Base-by-base conservation (phyloP, 2,797 vertebrate species). In the Geotrypetes seraphini region DNA sequence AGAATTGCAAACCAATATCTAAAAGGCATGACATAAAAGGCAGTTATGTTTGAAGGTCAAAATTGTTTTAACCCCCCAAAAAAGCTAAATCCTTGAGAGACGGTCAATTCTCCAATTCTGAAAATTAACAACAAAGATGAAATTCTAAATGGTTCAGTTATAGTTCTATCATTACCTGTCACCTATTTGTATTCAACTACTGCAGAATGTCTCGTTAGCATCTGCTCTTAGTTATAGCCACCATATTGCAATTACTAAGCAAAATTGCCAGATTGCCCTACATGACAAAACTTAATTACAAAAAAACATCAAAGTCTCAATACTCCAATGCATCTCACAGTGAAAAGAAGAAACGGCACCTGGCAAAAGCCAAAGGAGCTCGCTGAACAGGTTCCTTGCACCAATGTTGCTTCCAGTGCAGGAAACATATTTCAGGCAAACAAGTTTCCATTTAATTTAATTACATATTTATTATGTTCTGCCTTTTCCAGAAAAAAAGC, bases 31-130 rank as follows among this genome's bases (percentile, higher is more conserved):
- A 50, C 43, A 51, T n/a, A 60, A 19, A 60, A 55, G 48, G 28
- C 44, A 58, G 66, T 56, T 60, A 63, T 45, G 31, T 58, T 68
- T 43, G 42, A 26, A 63, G 31, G 37, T 63, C 30, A 71, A 58
- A n/a, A 62, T 60, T n/a, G n/a, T n/a, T n/a, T n/a, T n/a, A n/a
- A n/a, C n/a, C n/a, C n/a, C n/a, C n/a, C n/a, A n/a, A n/a, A n/a
- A n/a, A n/a, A n/a, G 50, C 36, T 38, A 60, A 55, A 67, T 63
- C 64, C 19, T 49, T 48, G 40, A 59, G 43, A 34, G 29, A 62
- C 47, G 45, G 43, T 61, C 63, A 53, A 63, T 63, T 60, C 57
- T 45, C 30, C 28, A 49, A 39, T 38, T 64, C 28, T 36, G 49
- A 29, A 69, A 67, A 61, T 63, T 47, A 58, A 43, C 6, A 34